These are phyloP conservation scores for Netelia fuscicornis DNA, from an alignment of 2,888 invertebrate species.

Conservation along the genomic window DNA sequence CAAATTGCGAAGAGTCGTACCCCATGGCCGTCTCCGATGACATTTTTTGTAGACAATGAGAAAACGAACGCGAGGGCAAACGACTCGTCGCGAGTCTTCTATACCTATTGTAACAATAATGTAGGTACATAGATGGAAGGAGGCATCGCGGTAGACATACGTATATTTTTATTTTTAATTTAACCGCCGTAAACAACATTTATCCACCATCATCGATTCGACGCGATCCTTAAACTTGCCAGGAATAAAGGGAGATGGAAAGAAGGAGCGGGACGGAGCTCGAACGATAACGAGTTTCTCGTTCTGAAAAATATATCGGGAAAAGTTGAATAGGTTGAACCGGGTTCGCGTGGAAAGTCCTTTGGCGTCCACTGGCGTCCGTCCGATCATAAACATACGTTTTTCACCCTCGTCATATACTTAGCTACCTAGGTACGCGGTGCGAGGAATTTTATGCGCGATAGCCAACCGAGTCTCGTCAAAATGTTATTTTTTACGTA, in stretches of 20 bases:
- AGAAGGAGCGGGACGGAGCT: not conserved
- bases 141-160: not conserved
- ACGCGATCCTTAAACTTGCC: no score
- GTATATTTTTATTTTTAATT: not conserved
- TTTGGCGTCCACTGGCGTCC: not conserved
- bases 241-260: not conserved
- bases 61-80: not conserved
- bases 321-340: constrained; percentile 1
- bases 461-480: not conserved
- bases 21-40: constrained; percentile 26
- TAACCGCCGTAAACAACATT: no score
- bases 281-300: constrained; percentile 49
- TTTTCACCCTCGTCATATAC: not conserved
- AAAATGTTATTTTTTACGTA: constrained; percentile 1
- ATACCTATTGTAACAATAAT: not conserved
- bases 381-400: not conserved
- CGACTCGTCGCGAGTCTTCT: constrained; percentile 5
- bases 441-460: not conserved
- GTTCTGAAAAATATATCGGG: constrained; percentile 18
- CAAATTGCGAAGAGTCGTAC: constrained; percentile 8
- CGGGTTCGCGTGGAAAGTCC: not conserved
- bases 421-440: not conserved
- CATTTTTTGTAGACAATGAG: constrained; percentile 51
- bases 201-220: no score
- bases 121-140: no score